Conservation (phyloP, 2,113 vertebrate genomes). For the Mus spicilegus region DNA sequence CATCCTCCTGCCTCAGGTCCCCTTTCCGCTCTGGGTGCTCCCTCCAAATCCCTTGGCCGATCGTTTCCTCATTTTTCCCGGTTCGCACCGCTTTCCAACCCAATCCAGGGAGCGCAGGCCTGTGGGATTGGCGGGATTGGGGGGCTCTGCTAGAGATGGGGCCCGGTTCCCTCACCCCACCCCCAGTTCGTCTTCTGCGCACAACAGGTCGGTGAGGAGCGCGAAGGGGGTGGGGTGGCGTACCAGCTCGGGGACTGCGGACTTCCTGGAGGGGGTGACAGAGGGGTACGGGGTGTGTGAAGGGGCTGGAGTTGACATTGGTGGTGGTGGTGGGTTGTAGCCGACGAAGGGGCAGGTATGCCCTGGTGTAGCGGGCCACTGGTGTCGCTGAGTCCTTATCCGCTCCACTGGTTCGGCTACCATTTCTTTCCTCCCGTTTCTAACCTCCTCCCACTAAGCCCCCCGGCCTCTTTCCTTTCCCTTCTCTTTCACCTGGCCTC, state of each 20-base stretch:
- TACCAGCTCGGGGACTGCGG: constrained; percentile 71
- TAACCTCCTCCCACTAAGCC: not conserved
- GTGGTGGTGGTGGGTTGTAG: not conserved
- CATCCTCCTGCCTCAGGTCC: constrained; percentile 56
- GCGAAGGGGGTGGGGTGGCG: constrained; percentile 65
- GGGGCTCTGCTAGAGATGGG: not conserved
- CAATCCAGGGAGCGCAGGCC: not conserved
- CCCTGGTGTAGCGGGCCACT: constrained; percentile 6
- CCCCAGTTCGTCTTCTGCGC: constrained; percentile 74
- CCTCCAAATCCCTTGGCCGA: constrained; percentile 32
- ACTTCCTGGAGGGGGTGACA: constrained; percentile 74
- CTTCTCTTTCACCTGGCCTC: not conserved
- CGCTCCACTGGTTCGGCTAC: constrained; percentile 32
- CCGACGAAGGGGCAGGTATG: not conserved
- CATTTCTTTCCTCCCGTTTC: not conserved
- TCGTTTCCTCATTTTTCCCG: constrained; percentile 31
- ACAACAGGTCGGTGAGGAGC: constrained; percentile 80
- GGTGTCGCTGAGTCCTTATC: constrained; percentile 12
- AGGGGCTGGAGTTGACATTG: constrained; percentile 1
- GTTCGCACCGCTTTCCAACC: constrained; percentile 1
- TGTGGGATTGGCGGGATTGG: constrained; percentile 31
- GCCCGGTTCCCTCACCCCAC: constrained; percentile 62
- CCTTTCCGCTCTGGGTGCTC: constrained; percentile 35
- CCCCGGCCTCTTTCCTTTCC: not conserved
- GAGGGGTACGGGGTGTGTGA: not conserved